Evolutionary conservation across 2,113 vertebrate genomes (phyloP).

Genomic region (Aegypius monachus): DNA sequence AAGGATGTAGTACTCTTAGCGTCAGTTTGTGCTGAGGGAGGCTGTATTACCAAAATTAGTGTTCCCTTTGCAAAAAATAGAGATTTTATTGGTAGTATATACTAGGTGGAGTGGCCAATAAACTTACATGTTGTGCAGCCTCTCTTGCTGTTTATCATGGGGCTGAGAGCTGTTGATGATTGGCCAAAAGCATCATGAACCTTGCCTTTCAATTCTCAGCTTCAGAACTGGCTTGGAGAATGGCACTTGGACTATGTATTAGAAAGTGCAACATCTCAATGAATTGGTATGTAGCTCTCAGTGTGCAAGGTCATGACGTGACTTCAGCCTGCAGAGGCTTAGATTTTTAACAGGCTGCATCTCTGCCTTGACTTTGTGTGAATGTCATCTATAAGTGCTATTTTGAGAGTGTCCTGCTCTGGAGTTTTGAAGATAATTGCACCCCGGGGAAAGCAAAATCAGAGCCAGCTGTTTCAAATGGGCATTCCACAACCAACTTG

Average conservation of each 20-base stretch:
- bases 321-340: background rate
- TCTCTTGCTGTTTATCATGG: background rate
- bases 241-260: accelerated
- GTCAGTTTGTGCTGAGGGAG: background rate
- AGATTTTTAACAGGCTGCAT: background rate
- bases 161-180: background rate
- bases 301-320: background rate
- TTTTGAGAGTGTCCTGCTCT: background rate
- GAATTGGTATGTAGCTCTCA: background rate
- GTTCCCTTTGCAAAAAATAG: background rate
- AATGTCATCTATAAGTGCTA: background rate
- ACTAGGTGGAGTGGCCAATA: background rate
- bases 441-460: conserved; percentile 2
- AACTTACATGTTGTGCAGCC: background rate
- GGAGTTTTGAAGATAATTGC: conserved; percentile 24
- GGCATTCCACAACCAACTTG: background rate
- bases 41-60: background rate
- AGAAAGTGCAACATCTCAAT: accelerated
- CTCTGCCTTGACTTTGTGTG: background rate
- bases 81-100: background rate
- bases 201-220: background rate
- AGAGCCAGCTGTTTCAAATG: background rate
- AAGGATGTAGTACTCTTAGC: accelerated
- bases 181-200: background rate
- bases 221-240: background rate